Conservation (phyloP, 2,113 vertebrate species). For the Fregetta grallaria region DNA sequence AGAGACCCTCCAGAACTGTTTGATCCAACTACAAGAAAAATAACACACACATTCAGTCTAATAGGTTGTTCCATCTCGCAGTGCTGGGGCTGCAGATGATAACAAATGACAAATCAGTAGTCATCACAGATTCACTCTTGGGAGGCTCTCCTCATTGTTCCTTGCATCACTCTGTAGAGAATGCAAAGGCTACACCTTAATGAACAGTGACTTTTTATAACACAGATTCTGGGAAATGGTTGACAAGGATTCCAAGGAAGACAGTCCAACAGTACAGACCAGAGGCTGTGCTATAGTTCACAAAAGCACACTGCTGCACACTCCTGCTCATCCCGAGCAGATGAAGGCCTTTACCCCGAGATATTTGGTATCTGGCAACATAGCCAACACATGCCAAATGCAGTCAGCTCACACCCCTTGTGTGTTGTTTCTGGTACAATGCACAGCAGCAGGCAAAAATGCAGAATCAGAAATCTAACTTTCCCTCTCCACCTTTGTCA, state of each 20-base stretch:
- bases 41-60: slow-evolving; percentile 30
- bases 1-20: slow-evolving; percentile 92
- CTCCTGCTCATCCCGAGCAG: neutral
- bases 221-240: neutral
- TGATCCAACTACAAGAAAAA: slow-evolving; percentile 84
- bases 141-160: neutral
- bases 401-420: neutral
- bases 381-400: rapidly evolving
- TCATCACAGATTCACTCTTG: neutral
- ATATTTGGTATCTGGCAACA: neutral
- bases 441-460: neutral
- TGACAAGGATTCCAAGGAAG: neutral
- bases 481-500: neutral
- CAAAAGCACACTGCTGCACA: neutral
- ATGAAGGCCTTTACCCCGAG: neutral
- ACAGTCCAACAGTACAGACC: neutral
- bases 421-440: neutral
- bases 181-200: neutral
- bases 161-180: neutral
- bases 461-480: neutral
- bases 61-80: neutral
- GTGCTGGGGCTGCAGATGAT: neutral
- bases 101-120: neutral
- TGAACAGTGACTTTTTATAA: neutral
- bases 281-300: neutral